These are phyloP conservation scores for Galerucella pusilla DNA, from an alignment of 2,888 invertebrate species.

Conservation along the genomic window DNA sequence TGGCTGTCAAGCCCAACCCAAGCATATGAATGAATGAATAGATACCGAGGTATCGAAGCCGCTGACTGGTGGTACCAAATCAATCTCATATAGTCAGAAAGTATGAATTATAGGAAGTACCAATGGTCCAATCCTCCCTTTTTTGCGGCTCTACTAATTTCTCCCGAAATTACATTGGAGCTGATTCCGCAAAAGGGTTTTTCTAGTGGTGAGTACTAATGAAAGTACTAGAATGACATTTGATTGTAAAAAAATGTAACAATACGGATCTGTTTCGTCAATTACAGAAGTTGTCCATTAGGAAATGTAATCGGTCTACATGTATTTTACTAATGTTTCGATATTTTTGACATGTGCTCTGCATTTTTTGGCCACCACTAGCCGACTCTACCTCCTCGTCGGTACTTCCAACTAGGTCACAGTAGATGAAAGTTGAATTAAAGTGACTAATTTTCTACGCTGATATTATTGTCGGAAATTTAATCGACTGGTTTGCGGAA, in stretches of 20 bases:
- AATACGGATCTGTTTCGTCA: conserved; percentile 37
- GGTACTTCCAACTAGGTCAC: conserved; percentile 49
- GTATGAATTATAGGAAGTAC: no score
- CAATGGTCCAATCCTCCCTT: no score
- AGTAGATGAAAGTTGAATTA: conserved; percentile 54
- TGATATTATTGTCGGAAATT: background rate
- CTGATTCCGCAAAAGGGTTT: no score
- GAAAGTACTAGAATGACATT: no score
- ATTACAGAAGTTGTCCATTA: conserved; percentile 57
- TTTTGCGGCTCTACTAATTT: no score
- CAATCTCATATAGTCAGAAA: no score
- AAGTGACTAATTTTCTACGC: conserved; percentile 19
- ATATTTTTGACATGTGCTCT: conserved; percentile 52
- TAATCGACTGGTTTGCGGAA: background rate
- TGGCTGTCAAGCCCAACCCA: no score
- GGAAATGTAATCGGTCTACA: conserved; percentile 45
- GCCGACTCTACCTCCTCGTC: conserved; percentile 1
- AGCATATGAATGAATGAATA: no score
- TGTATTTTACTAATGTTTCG: conserved; percentile 51
- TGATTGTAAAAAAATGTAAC: background rate
- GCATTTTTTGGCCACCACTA: conserved; percentile 38
- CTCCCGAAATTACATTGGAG: no score
- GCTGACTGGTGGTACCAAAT: no score
- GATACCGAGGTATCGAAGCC: no score
- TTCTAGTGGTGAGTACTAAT: no score